Evolutionary conservation across 2,888 invertebrate species (phyloP).

Genomic region (Pegoplata infirma): DNA sequence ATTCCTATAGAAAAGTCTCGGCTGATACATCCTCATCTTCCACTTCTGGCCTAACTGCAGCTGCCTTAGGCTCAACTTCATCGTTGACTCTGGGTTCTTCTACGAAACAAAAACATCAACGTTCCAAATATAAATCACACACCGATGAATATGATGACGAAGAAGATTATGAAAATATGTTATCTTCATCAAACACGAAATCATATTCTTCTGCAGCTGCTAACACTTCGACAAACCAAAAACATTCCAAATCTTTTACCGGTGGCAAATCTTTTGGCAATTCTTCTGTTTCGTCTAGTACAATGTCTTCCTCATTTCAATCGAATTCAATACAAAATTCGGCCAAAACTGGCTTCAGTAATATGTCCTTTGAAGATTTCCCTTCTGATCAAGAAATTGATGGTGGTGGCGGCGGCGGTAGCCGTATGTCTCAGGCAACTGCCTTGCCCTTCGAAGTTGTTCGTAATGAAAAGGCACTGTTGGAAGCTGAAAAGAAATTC

Average conservation of each 20-base stretch:
- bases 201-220: slow-evolving; percentile 21
- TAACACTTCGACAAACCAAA: slow-evolving; percentile 28
- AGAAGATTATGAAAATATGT: slow-evolving; percentile 58
- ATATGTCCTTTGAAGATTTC: slow-evolving; percentile 88
- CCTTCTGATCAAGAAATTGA: slow-evolving; percentile 82
- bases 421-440: slow-evolving; percentile 76
- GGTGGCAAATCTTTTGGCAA: slow-evolving; percentile 42
- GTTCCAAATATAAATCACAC: slow-evolving; percentile 71
- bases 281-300: slow-evolving; percentile 57
- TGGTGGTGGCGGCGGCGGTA: slow-evolving; percentile 63
- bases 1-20: slow-evolving; percentile 76
- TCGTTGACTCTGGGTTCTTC: slow-evolving; percentile 69
- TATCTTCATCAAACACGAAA: slow-evolving; percentile 21
- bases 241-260: slow-evolving; percentile 60
- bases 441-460: slow-evolving; percentile 82
- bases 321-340: slow-evolving; percentile 77
- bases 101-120: slow-evolving; percentile 73
- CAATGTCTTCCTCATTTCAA: slow-evolving; percentile 69
- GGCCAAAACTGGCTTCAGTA: slow-evolving; percentile 82
- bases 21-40: slow-evolving; percentile 37
- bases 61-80: slow-evolving; percentile 70
- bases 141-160: slow-evolving; percentile 69
- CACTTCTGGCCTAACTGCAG: slow-evolving; percentile 60
- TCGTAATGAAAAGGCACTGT: slow-evolving; percentile 78
- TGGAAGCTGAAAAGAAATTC: slow-evolving; percentile 79